Conservation (phyloP, 2,797 vertebrate species). For the Apodemus agrarius region DNA sequence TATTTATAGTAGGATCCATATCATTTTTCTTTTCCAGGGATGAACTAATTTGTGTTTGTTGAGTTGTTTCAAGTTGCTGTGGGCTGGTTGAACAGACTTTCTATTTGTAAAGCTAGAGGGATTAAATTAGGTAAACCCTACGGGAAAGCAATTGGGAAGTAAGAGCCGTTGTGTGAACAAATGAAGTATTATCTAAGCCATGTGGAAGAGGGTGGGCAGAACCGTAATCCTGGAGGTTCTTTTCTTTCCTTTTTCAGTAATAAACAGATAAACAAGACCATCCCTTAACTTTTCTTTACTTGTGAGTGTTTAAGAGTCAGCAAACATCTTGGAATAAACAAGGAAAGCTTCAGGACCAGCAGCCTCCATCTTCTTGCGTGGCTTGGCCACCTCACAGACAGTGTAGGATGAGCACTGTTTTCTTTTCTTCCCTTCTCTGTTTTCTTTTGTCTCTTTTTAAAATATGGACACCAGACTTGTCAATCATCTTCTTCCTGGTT, state of each 20-base stretch:
- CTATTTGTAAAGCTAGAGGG: constrained; percentile 65
- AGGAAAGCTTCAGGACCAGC: not conserved
- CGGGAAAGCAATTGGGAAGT: constrained; percentile 46
- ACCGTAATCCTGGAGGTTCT: not conserved
- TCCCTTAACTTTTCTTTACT: not conserved
- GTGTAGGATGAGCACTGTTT: too few species aligned
- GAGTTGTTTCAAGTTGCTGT: constrained; percentile 56
- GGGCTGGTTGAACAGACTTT: constrained; percentile 51
- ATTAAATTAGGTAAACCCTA: constrained; percentile 74
- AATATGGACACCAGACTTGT: not conserved
- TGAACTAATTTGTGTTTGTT: constrained; percentile 66
- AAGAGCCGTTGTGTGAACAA: not conserved
- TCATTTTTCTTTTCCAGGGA: not conserved
- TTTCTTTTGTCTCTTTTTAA: not conserved
- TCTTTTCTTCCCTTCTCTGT: not conserved
- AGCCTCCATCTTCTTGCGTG: not conserved
- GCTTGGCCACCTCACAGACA: not conserved
- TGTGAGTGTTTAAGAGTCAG: not conserved
- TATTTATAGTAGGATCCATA: constrained; percentile 67
- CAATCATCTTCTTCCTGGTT: not conserved
- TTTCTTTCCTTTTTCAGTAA: not conserved
- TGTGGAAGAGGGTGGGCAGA: constrained; percentile 2
- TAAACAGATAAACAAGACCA: not conserved
- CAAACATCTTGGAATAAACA: not conserved
- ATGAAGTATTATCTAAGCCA: constrained; percentile 39